Base-by-base conservation (phyloP, 2,113 vertebrate genomes). In the Atherinomorus stipes region DNA sequence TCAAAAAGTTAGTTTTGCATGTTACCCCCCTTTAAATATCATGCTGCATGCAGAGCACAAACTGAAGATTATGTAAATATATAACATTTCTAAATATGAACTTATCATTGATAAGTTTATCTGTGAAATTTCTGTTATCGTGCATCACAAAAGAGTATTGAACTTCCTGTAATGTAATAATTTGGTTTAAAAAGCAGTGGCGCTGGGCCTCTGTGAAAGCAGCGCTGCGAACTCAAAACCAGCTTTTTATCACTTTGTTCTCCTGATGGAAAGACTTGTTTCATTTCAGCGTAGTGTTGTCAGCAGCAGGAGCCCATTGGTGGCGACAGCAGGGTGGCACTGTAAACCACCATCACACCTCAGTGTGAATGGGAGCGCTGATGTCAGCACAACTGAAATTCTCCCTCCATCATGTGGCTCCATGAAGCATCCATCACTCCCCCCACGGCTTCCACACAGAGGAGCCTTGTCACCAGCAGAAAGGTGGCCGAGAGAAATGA, bases 341-440 rank as follows among this genome's bases (percentile, higher is more conserved):
- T 85, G 85, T 89, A 91, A 92, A 93, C 92, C 90, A 85, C 83
- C 87, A 86, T 90, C 88, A 85, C 89, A 89, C 91, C 90, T 90
- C 89, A 37, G 81, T 82, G 87, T 86, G 86, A 91, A 87, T 61
- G 53, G 83, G 74, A 84, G 80, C 85, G 90, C 90, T 91, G 88
- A 90, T 93, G 92, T 93, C 91, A 93, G 93, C 92, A 79, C 88
- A 80, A 87, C 85, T 90, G 83, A 92, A 85, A 85, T 76, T 91
- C 88, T 88, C 89, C 76, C 89, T 91, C 88, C 85, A 91, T 93
- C 92, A 88, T 88, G 85, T 85, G 89, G 88, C 89, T 84, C 72
- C 74, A 86, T 73, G 87, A 88, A 84, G 87, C 90, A 91, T 92
- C 91, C 90, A 91, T 93, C 91, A 87, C 87, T 85, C 74, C 74